Evolutionary conservation across 2,113 vertebrate genomes (phyloP).

Genomic region (Gasterosteus nipponicus): DNA sequence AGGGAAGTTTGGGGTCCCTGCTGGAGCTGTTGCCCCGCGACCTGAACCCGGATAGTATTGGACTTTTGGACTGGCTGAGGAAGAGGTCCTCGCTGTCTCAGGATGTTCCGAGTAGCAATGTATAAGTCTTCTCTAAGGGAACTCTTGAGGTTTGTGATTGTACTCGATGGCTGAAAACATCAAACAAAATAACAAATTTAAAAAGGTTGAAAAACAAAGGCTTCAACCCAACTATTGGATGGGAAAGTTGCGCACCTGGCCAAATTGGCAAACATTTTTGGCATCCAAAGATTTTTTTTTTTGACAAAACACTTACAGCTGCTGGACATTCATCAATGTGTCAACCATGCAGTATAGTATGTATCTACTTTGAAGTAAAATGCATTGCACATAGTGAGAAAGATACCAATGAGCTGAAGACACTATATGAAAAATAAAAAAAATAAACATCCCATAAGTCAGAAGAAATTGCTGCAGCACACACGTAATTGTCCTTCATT

Average conservation of each 20-base stretch:
- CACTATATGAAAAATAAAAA: background rate
- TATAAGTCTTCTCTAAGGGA: background rate
- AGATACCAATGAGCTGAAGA: background rate
- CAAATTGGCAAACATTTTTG: background rate
- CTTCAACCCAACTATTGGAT: background rate
- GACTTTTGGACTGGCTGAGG: background rate
- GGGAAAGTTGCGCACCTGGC: background rate
- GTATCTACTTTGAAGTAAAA: constrained; percentile 3
- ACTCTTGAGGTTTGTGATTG: background rate
- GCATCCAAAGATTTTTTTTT: background rate
- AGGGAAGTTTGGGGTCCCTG: too few species aligned
- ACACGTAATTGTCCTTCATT: background rate
- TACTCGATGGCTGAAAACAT: background rate
- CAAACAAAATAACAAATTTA: background rate
- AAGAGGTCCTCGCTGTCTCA: background rate
- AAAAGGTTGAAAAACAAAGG: background rate
- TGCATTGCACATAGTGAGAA: background rate
- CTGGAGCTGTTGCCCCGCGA: too few species aligned
- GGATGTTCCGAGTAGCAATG: background rate
- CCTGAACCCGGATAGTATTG: background rate
- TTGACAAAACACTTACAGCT: background rate
- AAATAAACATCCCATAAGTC: background rate
- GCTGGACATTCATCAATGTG: background rate
- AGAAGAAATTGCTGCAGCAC: background rate
- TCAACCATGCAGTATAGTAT: background rate